These are phyloP conservation scores for Drosophila ustulata DNA, from an alignment of 2,888 invertebrate genomes.

Conservation along the genomic window DNA sequence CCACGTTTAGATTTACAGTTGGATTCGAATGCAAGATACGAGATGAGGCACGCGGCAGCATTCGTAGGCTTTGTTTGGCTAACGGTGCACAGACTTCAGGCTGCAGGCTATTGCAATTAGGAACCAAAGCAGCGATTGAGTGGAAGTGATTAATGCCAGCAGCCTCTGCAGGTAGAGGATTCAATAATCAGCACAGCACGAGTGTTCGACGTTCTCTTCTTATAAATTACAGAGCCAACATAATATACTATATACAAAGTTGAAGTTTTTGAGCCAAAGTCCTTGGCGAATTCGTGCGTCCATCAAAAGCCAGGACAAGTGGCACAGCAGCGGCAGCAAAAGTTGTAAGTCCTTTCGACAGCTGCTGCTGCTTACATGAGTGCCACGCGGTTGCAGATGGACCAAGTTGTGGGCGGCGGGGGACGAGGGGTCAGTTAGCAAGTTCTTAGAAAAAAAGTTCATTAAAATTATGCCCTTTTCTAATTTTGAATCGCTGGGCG, in stretches of 20 bases:
- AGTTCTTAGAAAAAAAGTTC: constrained; percentile 73
- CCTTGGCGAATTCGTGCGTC: constrained; percentile 32
- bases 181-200: constrained; percentile 16
- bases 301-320: constrained; percentile 66
- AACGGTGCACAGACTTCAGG: constrained; percentile 42
- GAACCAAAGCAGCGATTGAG: constrained; percentile 54
- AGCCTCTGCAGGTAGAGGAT: constrained; percentile 29
- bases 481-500: constrained; percentile 69
- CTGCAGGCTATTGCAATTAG: constrained; percentile 59
- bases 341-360: constrained; percentile 79
- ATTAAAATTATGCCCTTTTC: constrained; percentile 81
- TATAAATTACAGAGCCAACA: not conserved
- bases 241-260: constrained; percentile 1
- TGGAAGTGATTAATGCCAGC: constrained; percentile 64
- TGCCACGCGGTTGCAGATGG: constrained; percentile 33
- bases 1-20: constrained; percentile 62
- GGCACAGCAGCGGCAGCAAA: constrained; percentile 53
- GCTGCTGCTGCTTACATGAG: constrained; percentile 70
- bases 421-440: constrained; percentile 17
- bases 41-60: constrained; percentile 43
- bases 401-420: constrained; percentile 8
- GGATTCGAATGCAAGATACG: constrained; percentile 17
- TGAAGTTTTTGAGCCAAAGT: constrained; percentile 45
- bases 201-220: constrained; percentile 3
- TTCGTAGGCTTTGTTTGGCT: constrained; percentile 41